Evolutionary conservation across 2,797 vertebrate species (phyloP).

Genomic region (Siniperca undulata): DNA sequence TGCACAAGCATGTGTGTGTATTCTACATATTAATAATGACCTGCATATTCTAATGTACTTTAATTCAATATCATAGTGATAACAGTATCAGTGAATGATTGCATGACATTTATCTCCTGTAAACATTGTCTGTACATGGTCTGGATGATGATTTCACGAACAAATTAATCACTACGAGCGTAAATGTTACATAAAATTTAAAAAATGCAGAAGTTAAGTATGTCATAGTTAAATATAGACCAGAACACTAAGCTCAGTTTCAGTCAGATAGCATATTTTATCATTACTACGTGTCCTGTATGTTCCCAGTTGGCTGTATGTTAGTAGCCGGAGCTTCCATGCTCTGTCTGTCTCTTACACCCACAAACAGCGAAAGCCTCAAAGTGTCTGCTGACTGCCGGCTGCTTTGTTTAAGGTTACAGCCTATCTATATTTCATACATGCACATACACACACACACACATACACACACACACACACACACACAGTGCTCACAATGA

Average conservation of each 20-base stretch:
- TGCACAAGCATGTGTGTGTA: background rate
- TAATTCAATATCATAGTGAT: background rate
- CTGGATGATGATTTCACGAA: background rate
- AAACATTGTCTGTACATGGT: background rate
- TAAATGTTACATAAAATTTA: conserved; percentile 1
- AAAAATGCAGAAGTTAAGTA: background rate
- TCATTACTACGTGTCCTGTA: conserved; percentile 5
- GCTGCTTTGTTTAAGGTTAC: conserved; percentile 75
- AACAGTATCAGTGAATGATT: background rate
- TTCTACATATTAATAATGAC: background rate
- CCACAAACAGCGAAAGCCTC: conserved; percentile 40
- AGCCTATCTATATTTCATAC: conserved; percentile 59
- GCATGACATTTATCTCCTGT: background rate
- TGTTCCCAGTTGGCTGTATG: conserved; percentile 26
- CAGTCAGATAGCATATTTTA: conserved; percentile 18
- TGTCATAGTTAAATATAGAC: conserved; percentile 23
- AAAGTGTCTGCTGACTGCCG: conserved; percentile 73
- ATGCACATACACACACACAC: conserved; percentile 1
- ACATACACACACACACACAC: conserved; percentile 20
- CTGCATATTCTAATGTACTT: background rate
- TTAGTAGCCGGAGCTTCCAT: conserved; percentile 9
- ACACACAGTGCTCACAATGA: conserved; percentile 17
- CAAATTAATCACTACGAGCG: background rate
- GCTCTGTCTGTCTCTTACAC: conserved; percentile 16
- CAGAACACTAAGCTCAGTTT: conserved; percentile 3